Conservation (phyloP, 2,113 vertebrate genomes). For the Pollimyrus isidori region DNA sequence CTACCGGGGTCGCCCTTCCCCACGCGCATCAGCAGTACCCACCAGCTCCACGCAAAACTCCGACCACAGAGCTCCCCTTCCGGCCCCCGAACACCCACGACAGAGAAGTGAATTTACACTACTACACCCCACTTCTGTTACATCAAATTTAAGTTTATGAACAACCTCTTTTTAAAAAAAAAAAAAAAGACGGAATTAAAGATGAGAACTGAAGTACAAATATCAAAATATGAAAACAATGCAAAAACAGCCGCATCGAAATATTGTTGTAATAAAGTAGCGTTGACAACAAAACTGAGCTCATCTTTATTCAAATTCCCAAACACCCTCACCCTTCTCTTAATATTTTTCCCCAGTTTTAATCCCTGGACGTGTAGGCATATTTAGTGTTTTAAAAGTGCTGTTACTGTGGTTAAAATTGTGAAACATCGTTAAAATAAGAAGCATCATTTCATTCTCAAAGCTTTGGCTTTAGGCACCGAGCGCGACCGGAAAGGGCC, state of each 20-base stretch:
- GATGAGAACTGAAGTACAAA: background rate
- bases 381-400: background rate
- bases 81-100: background rate
- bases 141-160: background rate
- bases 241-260: background rate
- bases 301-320: background rate
- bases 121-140: background rate
- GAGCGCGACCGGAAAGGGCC: background rate
- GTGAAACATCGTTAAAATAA: background rate
- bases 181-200: background rate
- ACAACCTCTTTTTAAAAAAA: background rate
- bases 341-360: background rate
- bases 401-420: background rate
- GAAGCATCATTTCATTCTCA: background rate
- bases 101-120: background rate
- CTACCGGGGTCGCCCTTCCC: background rate
- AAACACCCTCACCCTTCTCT: background rate
- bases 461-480: background rate
- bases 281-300: background rate
- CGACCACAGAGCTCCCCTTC: background rate
- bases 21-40: background rate
- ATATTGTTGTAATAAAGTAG: background rate
- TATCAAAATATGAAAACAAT: background rate
- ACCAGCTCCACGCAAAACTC: background rate
- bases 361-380: background rate